A percentile compares a stretch with the other conserved stretches of the same genome.
phyloP scores from a whole-genome alignment of 1,140 invertebrate genomes.

The Hirudo medicinalis region DNA sequence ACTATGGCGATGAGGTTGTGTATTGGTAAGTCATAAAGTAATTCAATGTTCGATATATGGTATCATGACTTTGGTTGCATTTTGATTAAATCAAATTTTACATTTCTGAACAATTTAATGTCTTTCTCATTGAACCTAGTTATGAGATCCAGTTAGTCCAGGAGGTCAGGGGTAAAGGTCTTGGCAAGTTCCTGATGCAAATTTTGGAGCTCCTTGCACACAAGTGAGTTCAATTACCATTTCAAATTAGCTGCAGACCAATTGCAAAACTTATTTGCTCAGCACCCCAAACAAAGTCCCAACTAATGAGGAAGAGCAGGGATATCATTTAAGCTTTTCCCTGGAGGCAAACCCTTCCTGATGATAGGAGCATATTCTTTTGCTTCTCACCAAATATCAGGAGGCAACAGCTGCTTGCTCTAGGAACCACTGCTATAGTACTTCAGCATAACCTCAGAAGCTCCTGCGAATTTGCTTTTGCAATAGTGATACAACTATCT shows the following conservation, averaged over 20 bases:
- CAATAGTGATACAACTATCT: too few relatives aligned
- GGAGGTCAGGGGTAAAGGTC: conserved; percentile 52
- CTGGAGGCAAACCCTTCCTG: too few relatives aligned
- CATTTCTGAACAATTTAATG: not conserved
- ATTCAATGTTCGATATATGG: not conserved
- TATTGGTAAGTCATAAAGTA: conserved; percentile 53
- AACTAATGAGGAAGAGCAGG: too few relatives aligned
- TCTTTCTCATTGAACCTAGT: conserved; percentile 41
- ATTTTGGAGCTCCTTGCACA: conserved; percentile 59
- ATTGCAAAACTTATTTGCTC: not conserved
- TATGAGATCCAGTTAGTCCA: conserved; percentile 69
- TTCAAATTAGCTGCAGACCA: not conserved
- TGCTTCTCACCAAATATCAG: too few relatives aligned
- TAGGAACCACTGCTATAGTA: too few relatives aligned
- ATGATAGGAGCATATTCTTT: too few relatives aligned
- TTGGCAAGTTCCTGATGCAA: conserved; percentile 67
- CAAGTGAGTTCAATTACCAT: conserved; percentile 29
- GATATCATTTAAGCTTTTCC: too few relatives aligned
- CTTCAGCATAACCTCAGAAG: too few relatives aligned
- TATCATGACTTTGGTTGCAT: not conserved
- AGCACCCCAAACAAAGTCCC: not conserved
- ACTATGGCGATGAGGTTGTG: conserved; percentile 58
- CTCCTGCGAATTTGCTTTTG: not conserved
- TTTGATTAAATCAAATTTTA: not conserved
- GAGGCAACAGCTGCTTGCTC: too few relatives aligned